phyloP scores from a whole-genome alignment of 2,113 vertebrate genomes.

The Leptocoma aspasia region DNA sequence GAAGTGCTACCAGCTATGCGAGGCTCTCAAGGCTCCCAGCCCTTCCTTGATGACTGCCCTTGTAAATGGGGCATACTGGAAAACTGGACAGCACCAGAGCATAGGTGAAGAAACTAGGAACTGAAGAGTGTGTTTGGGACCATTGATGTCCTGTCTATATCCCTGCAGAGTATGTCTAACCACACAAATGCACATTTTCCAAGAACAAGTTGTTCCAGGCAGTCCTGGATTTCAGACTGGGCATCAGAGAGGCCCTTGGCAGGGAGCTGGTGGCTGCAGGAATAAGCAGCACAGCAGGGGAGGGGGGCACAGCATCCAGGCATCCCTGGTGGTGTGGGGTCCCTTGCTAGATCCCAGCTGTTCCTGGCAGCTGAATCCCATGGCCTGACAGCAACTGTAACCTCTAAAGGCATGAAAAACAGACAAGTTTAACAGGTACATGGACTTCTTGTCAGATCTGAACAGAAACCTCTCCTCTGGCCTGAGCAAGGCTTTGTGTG shows the following conservation, averaged over 20 bases:
- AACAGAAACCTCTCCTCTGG: neutral
- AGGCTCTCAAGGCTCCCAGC: neutral
- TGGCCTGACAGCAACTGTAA: neutral
- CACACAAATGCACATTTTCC: neutral
- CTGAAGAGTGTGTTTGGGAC: neutral
- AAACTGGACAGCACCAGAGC: neutral
- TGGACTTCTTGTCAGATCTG: neutral
- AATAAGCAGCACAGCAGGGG: neutral
- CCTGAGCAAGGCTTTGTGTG: neutral
- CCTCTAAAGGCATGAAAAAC: neutral
- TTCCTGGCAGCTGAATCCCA: neutral
- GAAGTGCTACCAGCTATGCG: neutral
- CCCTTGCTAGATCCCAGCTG: neutral
- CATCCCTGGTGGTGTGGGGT: rapidly evolving
- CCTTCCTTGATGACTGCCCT: neutral
- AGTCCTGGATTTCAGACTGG: neutral
- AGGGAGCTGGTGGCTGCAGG: neutral
- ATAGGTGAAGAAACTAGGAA: neutral
- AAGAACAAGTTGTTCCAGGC: neutral
- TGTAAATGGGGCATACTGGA: neutral
- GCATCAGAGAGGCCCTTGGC: neutral
- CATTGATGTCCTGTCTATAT: neutral
- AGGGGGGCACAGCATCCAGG: neutral
- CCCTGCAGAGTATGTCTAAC: neutral
- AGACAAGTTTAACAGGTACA: neutral